Evolutionary conservation across 2,113 vertebrate genomes (phyloP).

Genomic region (Urocolius indicus): DNA sequence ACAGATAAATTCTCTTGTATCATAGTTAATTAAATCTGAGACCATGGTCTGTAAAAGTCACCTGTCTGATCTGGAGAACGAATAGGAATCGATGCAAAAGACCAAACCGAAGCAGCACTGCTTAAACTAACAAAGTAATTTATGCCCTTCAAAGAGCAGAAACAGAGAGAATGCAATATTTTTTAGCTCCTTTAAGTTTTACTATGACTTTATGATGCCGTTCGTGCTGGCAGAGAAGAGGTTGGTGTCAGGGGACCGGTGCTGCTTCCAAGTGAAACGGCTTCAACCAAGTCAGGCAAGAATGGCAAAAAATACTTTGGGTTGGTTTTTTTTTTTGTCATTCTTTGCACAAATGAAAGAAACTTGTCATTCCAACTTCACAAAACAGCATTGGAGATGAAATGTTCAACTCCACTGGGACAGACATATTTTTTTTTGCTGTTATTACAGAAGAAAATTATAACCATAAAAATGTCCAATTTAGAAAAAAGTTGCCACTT

Average conservation of each 20-base stretch:
- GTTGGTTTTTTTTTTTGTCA: slow-evolving; percentile 78
- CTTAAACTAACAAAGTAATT: slow-evolving; percentile 62
- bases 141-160: slow-evolving; percentile 29
- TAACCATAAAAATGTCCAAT: slow-evolving; percentile 95
- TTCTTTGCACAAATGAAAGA: slow-evolving; percentile 92
- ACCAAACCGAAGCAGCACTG: slow-evolving; percentile 38
- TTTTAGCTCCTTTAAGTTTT: slow-evolving; percentile 39
- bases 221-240: slow-evolving; percentile 49
- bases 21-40: slow-evolving; percentile 69
- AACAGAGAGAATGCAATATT: not conserved
- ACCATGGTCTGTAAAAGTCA: slow-evolving; percentile 67
- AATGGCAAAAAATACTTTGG: slow-evolving; percentile 67
- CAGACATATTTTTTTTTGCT: slow-evolving; percentile 85
- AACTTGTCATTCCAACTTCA: slow-evolving; percentile 98
- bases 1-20: slow-evolving; percentile 66
- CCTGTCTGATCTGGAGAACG: slow-evolving; percentile 49
- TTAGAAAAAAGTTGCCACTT: slow-evolving; percentile 89
- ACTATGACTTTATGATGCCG: slow-evolving; percentile 46
- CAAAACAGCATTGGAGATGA: slow-evolving; percentile 87
- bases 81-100: slow-evolving; percentile 51
- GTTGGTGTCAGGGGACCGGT: slow-evolving; percentile 51
- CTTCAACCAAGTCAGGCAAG: slow-evolving; percentile 60
- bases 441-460: slow-evolving; percentile 96
- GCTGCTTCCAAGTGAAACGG: slow-evolving; percentile 61
- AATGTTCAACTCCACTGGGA: slow-evolving; percentile 90